These are phyloP conservation scores for Melangyna quadrimaculata DNA, from an alignment of 2,888 invertebrate genomes.

Conservation along the genomic window DNA sequence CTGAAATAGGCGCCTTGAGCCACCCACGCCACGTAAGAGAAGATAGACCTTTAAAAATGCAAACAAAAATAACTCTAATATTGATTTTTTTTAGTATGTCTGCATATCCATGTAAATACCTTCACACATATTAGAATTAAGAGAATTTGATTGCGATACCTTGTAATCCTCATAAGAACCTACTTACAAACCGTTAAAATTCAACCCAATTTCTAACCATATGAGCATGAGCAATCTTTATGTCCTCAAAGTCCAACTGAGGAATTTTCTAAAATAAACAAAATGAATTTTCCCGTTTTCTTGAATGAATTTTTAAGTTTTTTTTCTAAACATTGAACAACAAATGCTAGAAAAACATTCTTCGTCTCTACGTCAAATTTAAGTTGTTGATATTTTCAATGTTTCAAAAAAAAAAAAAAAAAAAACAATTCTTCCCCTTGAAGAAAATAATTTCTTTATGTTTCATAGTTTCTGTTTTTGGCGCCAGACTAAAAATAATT, in stretches of 20 bases:
- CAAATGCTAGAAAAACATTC: neutral
- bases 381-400: conserved; percentile 19
- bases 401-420: neutral
- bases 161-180: neutral
- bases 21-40: neutral
- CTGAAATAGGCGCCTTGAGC: neutral
- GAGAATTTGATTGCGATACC: neutral
- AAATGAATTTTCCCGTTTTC: neutral
- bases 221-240: neutral
- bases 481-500: conserved; percentile 12
- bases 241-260: neutral
- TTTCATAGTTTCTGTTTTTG: conserved; percentile 33
- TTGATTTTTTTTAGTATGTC: no score
- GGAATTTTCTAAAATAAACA: conserved; percentile 16
- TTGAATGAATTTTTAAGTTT: conserved; percentile 23
- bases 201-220: neutral
- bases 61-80: neutral
- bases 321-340: neutral
- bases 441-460: neutral
- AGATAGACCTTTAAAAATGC: neutral
- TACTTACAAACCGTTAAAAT: neutral
- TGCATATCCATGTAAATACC: no score
- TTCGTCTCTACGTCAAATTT: conserved; percentile 11
- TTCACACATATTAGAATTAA: neutral
- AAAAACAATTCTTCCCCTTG: neutral